phyloP scores from a whole-genome alignment of 2,888 invertebrate species.

The Tinea semifulvella region DNA sequence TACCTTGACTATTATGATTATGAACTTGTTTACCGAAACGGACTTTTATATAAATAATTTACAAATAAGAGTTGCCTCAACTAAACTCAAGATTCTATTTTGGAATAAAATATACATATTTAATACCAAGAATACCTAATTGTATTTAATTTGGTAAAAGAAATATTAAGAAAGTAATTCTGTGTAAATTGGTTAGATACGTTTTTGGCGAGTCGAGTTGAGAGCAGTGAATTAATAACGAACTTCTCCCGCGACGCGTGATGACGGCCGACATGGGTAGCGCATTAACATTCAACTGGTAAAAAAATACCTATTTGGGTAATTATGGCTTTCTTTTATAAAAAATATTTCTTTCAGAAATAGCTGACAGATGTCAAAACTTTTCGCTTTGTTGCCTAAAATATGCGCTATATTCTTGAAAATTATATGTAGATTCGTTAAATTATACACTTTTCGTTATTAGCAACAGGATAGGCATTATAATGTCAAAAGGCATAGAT shows the following conservation, averaged over 20 bases:
- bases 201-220: slow-evolving; percentile 5
- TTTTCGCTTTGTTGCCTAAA: neutral
- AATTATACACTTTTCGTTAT: too few species aligned
- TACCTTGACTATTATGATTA: too few species aligned
- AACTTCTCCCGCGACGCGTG: slow-evolving; percentile 62
- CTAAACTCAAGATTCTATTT: too few species aligned
- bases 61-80: too few species aligned
- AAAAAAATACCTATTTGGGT: slow-evolving; percentile 35
- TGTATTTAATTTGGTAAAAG: too few species aligned
- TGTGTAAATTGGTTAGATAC: slow-evolving; percentile 3
- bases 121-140: neutral
- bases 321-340: slow-evolving; percentile 16
- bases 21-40: too few species aligned
- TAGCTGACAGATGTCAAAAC: neutral
- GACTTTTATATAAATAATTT: too few species aligned
- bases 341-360: neutral
- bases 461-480: too few species aligned
- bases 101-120: too few species aligned
- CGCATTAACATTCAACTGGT: slow-evolving; percentile 55
- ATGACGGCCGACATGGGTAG: slow-evolving; percentile 65
- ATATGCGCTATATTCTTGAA: too few species aligned
- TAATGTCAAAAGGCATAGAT: slow-evolving; percentile 4
- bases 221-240: slow-evolving; percentile 56
- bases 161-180: neutral
- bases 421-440: too few species aligned